Evolutionary conservation across 1,140 invertebrate species (phyloP), one percentile per base, ranked within the genome.

Genomic region (Cherax destructor): DNA sequence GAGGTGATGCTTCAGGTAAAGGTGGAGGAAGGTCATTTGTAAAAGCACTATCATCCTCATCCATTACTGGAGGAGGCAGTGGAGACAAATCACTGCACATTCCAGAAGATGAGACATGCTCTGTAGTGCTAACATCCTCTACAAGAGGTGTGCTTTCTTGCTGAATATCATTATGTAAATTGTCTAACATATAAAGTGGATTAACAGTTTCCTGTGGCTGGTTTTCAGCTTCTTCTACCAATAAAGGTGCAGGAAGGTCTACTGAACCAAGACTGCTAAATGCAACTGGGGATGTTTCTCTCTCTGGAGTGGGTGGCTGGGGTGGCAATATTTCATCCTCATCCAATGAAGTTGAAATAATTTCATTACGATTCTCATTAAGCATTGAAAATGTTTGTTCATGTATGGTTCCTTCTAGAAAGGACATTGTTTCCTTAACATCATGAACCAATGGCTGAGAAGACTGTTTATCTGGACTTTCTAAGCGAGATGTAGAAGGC

Each of bases 21-120:
- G 89, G 89, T 56, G 89, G 89, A 24, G 89, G 89, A 16, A 91
- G 77, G 56, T 91, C 89, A 86, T 91, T 91, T 10, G 89, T 83
- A 50, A 91, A 91, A 21, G 76, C 74, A 52, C 52, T 69, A 79
- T 91, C 89, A 52, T 80, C 81, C 16, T 69, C 59, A 21, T 80
- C 81, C 49, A 86, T 77, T 49, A 47, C 61, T n/a, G 72, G 49
- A 5, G 83, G 83, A 41, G 83, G 83, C 47, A 81, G 88, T 41
- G 88, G 88, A 6, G 87, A 79, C 13, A 91, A 76, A n/a, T 91
- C 89, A 50, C 89, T 56, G 69, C 89, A 91, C 21, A 91, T 41
- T 30, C 65, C 52, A 21, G 47, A 56, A 41, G 74, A 69, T 5
- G 47, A 30, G 52, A 30, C 59, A 30, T 56, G 80, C 4, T 41